Base-by-base conservation (phyloP, 2,113 vertebrate genomes). In the Plestiodon gilberti region DNA sequence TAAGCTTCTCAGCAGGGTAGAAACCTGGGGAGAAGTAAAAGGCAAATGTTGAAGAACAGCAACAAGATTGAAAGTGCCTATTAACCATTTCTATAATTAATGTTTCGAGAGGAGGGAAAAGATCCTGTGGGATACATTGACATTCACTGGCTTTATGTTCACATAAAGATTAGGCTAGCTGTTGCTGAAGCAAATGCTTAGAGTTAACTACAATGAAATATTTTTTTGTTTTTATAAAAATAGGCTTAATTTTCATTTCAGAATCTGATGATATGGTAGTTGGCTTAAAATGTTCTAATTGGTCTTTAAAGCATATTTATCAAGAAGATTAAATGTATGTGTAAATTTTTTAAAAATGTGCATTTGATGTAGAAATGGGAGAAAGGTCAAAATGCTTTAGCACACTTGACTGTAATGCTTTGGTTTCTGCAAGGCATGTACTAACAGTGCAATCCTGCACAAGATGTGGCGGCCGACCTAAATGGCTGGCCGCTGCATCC, bases 71-170 rank as follows among this genome's bases (percentile, higher is more conserved):
- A 59, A 81, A 78, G 8, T 65, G 87, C 90, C 89, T 87, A 82
- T 89, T 91, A 80, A 91, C 83, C 0, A 14, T 88, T 81, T 92
- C 52, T 78, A 92, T 90, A 90, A 93, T 92, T 92, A n/a, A 94
- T 91, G 86, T 59, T 4, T 65, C 43, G 86, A 81, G 86, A 81
- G 83, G 80, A 3, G 33, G 62, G 84, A 83, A 84, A 83, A 86
- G 1, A 17, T 78, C 81, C 91, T 43, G 69, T 87, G 91, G 87
- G 86, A 84, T 74, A 52, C 74, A 81, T 78, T 90, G 71, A 52
- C 78, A 2, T 84, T 88, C 70, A 8, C 0, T 55, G 78, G 65
- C 14, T 57, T 78, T 82, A 25, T 6, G 0, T 85, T 38, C 75
- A 87, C 55, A 79, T 90, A 93, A 87, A 89, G 82, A 85, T 85